Evolutionary conservation across 2,888 invertebrate genomes (phyloP).

Genomic region (Noctua janthina): DNA sequence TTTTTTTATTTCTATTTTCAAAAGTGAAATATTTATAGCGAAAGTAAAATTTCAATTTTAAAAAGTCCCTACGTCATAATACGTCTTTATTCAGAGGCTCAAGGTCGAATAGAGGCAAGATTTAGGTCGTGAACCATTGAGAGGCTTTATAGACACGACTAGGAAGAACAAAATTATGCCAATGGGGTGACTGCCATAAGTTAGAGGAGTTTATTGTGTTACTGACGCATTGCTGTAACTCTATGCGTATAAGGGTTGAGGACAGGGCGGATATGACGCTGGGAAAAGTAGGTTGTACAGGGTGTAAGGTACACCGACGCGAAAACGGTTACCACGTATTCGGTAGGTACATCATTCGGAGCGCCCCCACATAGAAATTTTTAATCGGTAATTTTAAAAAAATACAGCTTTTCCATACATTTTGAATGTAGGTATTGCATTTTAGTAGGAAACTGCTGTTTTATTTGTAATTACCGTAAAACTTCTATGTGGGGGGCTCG

Average conservation of each 20-base stretch:
- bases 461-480: no score
- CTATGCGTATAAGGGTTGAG: slow-evolving; percentile 30
- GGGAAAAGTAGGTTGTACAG: slow-evolving; percentile 8
- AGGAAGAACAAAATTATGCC: slow-evolving; percentile 57
- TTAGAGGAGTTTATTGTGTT: slow-evolving; percentile 49
- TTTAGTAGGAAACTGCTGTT: no score
- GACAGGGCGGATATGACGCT: slow-evolving; percentile 3
- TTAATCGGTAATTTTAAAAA: no score
- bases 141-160: slow-evolving; percentile 41
- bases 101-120: slow-evolving; percentile 33
- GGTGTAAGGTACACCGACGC: no score
- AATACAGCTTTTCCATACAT: no score
- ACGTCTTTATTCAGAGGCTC: slow-evolving; percentile 21
- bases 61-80: slow-evolving; percentile 26
- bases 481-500: no score
- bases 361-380: no score
- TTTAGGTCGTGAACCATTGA: slow-evolving; percentile 37
- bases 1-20: slow-evolving; percentile 11
- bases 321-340: no score
- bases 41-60: slow-evolving; percentile 37
- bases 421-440: no score
- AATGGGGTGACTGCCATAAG: slow-evolving; percentile 47
- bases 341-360: no score
- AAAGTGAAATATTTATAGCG: background rate
- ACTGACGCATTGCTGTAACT: slow-evolving; percentile 58